Percentiles rank a stretch among this genome's conserved stretches.
phyloP scores from a whole-genome alignment of 2,797 vertebrate species.

The Nannoperca australis region DNA sequence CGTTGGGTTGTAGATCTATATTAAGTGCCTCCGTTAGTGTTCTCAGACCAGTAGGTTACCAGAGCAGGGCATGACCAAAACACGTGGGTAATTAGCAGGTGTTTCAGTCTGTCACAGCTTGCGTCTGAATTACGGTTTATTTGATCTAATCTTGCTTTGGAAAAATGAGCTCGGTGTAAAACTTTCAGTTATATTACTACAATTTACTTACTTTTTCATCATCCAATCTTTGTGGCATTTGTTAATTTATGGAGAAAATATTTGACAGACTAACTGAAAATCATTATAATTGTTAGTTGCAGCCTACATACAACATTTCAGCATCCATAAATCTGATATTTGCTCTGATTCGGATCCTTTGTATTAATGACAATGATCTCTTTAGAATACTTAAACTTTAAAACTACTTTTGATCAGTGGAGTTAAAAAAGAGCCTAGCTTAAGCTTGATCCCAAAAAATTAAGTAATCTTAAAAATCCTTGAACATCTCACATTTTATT shows the following conservation, averaged over 20 bases:
- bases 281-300: neutral
- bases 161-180: too few relatives aligned
- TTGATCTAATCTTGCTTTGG: too few relatives aligned
- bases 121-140: too few relatives aligned
- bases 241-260: neutral
- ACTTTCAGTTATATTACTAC: too few relatives aligned
- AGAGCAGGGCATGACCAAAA: too few relatives aligned
- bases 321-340: neutral
- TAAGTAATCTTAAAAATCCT: neutral
- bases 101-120: too few relatives aligned
- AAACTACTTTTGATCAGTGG: neutral
- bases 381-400: neutral
- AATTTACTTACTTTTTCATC: too few relatives aligned
- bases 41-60: too few relatives aligned
- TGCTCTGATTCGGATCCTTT: neutral
- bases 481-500: neutral
- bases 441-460: neutral
- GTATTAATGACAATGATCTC: neutral
- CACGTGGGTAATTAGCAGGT: too few relatives aligned
- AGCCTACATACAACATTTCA: neutral
- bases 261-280: neutral
- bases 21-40: too few relatives aligned
- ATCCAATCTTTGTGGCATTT: too few relatives aligned
- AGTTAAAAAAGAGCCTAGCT: neutral
- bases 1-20: too few relatives aligned